These are phyloP conservation scores for Magallana angulata DNA, from an alignment of 1,140 invertebrate genomes.

Conservation along the genomic window DNA sequence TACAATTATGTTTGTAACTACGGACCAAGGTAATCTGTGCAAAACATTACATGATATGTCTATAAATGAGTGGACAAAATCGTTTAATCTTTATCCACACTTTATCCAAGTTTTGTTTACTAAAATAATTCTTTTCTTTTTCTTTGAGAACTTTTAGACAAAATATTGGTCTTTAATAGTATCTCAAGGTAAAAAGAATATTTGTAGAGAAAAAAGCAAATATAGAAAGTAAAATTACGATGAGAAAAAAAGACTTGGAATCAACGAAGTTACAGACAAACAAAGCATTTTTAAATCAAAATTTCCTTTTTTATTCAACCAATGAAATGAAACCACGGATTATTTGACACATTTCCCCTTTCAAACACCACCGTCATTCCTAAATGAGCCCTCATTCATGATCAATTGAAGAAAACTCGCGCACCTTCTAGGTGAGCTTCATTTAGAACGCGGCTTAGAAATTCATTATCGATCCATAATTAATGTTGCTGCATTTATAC, in stretches of 20 bases:
- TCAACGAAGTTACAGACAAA: no score
- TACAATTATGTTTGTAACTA: conserved; percentile 22
- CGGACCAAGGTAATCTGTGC: neutral
- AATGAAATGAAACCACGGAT: neutral
- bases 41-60: neutral
- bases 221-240: no score
- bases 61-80: neutral
- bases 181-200: neutral
- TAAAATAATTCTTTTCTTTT: neutral
- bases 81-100: neutral
- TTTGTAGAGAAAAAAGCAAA: no score
- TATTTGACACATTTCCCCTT: neutral
- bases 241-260: no score
- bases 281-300: no score
- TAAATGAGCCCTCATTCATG: neutral
- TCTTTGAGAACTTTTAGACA: neutral
- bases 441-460: neutral
- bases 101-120: neutral
- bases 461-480: neutral
- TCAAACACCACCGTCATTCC: neutral
- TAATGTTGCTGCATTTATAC: neutral
- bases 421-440: no score
- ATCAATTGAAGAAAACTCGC: neutral
- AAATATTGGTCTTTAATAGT: neutral
- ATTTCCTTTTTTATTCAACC: no score